These are phyloP conservation scores for Melanotaenia maccullochi DNA, from an alignment of 2,797 vertebrate genomes.

Conservation along the genomic window DNA sequence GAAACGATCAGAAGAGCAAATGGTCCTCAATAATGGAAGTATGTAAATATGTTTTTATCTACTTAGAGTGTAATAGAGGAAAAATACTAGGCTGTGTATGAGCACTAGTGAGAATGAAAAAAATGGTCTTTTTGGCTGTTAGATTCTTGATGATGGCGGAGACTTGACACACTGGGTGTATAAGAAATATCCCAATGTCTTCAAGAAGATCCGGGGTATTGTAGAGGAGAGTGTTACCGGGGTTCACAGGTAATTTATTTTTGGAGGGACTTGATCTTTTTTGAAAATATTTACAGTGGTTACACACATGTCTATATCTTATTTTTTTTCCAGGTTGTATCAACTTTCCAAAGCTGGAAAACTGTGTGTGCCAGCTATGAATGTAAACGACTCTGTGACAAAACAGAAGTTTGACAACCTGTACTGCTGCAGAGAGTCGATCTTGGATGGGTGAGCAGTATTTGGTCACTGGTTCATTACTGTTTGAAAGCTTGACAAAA, in stretches of 20 bases:
- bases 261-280: not conserved
- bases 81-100: not conserved
- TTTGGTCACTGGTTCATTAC: not conserved
- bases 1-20: not conserved
- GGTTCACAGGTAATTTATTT: constrained; percentile 89
- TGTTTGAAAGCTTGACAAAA: constrained; percentile 6
- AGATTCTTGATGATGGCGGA: constrained; percentile 96
- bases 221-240: constrained; percentile 97
- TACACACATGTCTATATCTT: not conserved
- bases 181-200: constrained; percentile 94
- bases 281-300: not conserved
- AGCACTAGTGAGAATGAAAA: not conserved
- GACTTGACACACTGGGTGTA: constrained; percentile 98
- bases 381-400: constrained; percentile 95
- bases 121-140: constrained; percentile 23
- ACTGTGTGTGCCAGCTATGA: constrained; percentile 95
- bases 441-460: constrained; percentile 91
- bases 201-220: constrained; percentile 96
- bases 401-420: constrained; percentile 98
- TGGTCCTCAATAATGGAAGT: not conserved
- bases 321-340: constrained; percentile 84
- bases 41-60: not conserved
- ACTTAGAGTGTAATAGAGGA: not conserved
- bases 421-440: constrained; percentile 96
- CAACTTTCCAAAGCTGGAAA: constrained; percentile 97